phyloP scores from a whole-genome alignment of 2,113 vertebrate genomes.

The Caranx ignobilis region DNA sequence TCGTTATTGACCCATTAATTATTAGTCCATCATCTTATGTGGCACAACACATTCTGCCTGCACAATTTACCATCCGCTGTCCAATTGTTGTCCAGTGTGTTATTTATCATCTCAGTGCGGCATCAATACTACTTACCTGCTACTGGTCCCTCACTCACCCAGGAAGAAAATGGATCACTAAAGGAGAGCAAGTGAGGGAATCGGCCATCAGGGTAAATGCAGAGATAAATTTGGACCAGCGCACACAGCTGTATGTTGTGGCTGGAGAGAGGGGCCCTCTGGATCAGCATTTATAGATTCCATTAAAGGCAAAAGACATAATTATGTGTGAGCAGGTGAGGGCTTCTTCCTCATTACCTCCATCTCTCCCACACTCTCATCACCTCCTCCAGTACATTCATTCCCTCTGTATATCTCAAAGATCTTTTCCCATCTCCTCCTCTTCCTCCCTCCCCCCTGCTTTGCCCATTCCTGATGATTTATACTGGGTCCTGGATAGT shows the following conservation, averaged over 20 bases:
- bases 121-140: slow-evolving; percentile 43
- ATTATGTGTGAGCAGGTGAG: slow-evolving; percentile 20
- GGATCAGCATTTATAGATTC: slow-evolving; percentile 38
- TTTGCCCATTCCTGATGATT: slow-evolving; percentile 58
- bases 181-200: not conserved
- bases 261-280: not conserved
- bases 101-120: slow-evolving; percentile 31
- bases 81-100: slow-evolving; percentile 5
- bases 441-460: slow-evolving; percentile 4
- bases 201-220: not conserved
- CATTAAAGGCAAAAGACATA: slow-evolving; percentile 8
- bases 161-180: slow-evolving; percentile 28
- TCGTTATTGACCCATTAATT: slow-evolving; percentile 51
- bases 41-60: slow-evolving; percentile 5
- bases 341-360: slow-evolving; percentile 2
- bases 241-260: not conserved
- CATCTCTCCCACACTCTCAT: not conserved
- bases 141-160: not conserved
- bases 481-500: slow-evolving; percentile 54
- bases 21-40: slow-evolving; percentile 40
- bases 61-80: slow-evolving; percentile 25
- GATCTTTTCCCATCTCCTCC: slow-evolving; percentile 26
- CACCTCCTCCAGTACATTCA: slow-evolving; percentile 27
- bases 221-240: slow-evolving; percentile 34
- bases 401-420: slow-evolving; percentile 12